Conservation (phyloP, 1,140 invertebrate species). For the Macrosteles quadrilineatus region DNA sequence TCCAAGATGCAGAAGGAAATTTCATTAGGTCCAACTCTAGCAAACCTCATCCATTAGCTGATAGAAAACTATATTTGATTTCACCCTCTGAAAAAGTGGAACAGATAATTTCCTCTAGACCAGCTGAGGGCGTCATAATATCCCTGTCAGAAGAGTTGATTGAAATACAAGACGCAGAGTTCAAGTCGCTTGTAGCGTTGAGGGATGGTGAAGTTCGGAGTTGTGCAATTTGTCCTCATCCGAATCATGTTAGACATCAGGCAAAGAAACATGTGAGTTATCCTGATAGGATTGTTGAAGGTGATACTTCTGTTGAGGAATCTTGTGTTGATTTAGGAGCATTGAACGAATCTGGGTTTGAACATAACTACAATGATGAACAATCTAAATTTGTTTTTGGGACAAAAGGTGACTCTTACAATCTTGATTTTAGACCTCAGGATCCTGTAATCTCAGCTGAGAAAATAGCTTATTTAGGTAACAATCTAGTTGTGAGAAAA, state of each 20-base stretch:
- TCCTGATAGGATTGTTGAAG: background rate
- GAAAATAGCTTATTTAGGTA: no score
- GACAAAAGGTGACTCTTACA: no score
- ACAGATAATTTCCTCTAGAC: no score
- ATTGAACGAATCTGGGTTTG: background rate
- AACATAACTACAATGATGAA: no score
- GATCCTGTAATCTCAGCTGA: no score
- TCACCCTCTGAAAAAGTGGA: background rate
- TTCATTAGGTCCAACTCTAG: background rate
- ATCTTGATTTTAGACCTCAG: no score
- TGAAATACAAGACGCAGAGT: background rate
- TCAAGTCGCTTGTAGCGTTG: slow-evolving; percentile 3
- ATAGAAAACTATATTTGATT: background rate
- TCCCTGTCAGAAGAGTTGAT: background rate
- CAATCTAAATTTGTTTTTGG: no score
- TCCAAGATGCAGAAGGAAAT: slow-evolving; percentile 26
- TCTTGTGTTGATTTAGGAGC: slow-evolving; percentile 9
- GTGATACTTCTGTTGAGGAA: background rate
- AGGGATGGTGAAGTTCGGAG: background rate
- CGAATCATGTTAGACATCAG: background rate
- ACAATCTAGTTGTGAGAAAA: background rate
- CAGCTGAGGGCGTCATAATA: no score
- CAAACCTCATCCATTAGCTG: background rate
- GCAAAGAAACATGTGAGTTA: background rate
- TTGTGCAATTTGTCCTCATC: background rate